phyloP scores from a whole-genome alignment of 2,888 invertebrate species.

The Eucera pruinosa region DNA sequence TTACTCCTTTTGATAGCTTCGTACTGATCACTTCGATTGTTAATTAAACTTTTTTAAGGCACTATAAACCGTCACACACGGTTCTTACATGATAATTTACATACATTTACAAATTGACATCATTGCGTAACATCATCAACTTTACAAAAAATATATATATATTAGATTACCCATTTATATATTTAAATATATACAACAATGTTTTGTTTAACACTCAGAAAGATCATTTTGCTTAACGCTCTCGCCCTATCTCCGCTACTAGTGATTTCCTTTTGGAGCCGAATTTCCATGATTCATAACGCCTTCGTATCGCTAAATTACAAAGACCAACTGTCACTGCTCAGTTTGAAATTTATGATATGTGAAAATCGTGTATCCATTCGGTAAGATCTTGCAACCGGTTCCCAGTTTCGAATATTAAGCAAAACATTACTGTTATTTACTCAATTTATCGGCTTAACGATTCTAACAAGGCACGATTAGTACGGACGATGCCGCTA shows the following conservation, averaged over 20 bases:
- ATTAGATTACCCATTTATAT: neutral
- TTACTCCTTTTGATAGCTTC: slow-evolving; percentile 1
- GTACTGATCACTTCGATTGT: slow-evolving; percentile 31
- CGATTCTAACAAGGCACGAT: neutral
- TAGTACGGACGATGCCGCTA: neutral
- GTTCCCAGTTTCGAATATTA: too few relatives aligned
- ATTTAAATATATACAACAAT: neutral
- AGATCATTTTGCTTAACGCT: too few relatives aligned
- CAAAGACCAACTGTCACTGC: too few relatives aligned
- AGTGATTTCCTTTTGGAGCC: too few relatives aligned
- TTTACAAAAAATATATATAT: slow-evolving; percentile 4
- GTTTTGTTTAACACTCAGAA: too few relatives aligned
- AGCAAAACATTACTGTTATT: too few relatives aligned
- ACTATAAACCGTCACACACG: slow-evolving; percentile 5
- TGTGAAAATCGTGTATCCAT: too few relatives aligned
- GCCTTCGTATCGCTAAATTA: too few relatives aligned
- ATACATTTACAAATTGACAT: slow-evolving; percentile 42
- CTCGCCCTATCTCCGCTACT: too few relatives aligned
- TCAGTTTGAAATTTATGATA: too few relatives aligned
- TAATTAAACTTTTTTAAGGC: slow-evolving; percentile 43
- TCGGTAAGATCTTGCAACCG: too few relatives aligned
- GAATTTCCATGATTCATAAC: too few relatives aligned
- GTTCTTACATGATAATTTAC: slow-evolving; percentile 13
- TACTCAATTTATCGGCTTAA: neutral
- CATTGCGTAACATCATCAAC: neutral